Conservation (phyloP, 2,797 vertebrate species). For the Sarcophilus harrisii region DNA sequence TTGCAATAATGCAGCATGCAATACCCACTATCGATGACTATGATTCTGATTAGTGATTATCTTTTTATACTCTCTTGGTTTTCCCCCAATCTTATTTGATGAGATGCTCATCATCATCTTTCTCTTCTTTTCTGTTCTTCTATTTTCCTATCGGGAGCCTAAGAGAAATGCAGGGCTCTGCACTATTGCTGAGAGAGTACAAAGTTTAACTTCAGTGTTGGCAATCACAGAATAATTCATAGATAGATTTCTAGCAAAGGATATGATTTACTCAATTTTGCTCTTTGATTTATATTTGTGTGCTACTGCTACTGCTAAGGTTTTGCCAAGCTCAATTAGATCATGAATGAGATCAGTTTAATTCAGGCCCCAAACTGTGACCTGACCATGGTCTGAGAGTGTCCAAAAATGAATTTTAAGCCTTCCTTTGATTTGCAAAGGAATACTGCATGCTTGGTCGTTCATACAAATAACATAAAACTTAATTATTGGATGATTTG, state of each 20-base stretch:
- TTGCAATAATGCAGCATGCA: slow-evolving; percentile 24
- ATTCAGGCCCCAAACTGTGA: slow-evolving; percentile 87
- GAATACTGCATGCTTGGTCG: slow-evolving; percentile 87
- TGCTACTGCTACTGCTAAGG: slow-evolving; percentile 86
- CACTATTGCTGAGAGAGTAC: slow-evolving; percentile 82
- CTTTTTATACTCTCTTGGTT: slow-evolving; percentile 51
- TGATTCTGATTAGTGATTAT: slow-evolving; percentile 55
- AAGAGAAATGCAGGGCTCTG: slow-evolving; percentile 80
- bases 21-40: slow-evolving; percentile 45
- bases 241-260: slow-evolving; percentile 86
- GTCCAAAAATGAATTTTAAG: slow-evolving; percentile 85
- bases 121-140: slow-evolving; percentile 62
- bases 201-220: slow-evolving; percentile 88
- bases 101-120: slow-evolving; percentile 69
- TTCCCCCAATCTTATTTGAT: slow-evolving; percentile 51
- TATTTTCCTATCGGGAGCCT: slow-evolving; percentile 78
- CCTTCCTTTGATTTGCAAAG: slow-evolving; percentile 86
- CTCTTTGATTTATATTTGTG: slow-evolving; percentile 86
- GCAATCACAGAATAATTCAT: slow-evolving; percentile 85
- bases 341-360: slow-evolving; percentile 89
- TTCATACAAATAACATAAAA: slow-evolving; percentile 90
- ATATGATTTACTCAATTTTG: slow-evolving; percentile 87
- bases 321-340: slow-evolving; percentile 88
- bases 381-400: slow-evolving; percentile 86
- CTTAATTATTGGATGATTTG: slow-evolving; percentile 90